Evolutionary conservation across 2,888 invertebrate species (phyloP).

Genomic region (Athripsodes cinereus): DNA sequence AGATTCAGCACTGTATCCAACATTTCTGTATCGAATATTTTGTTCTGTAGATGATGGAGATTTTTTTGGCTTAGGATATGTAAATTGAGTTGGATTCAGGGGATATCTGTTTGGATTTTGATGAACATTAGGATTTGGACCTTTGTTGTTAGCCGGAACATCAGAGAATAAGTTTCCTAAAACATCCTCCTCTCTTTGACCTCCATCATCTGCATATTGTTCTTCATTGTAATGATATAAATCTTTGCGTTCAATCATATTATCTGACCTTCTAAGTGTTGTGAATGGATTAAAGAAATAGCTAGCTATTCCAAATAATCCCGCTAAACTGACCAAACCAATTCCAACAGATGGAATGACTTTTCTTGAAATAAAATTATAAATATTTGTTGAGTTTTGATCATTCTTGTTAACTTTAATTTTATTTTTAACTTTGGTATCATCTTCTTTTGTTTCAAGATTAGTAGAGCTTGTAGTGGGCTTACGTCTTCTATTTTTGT

Average conservation of each 20-base stretch:
- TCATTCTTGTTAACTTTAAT: conserved; percentile 48
- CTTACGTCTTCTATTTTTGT: conserved; percentile 55
- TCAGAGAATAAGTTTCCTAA: conserved; percentile 69
- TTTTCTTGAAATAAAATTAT: conserved; percentile 71
- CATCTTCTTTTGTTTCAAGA: conserved; percentile 25
- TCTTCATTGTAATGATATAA: conserved; percentile 64
- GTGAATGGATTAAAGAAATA: conserved; percentile 72
- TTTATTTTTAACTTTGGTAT: conserved; percentile 48
- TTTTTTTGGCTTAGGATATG: conserved; percentile 35
- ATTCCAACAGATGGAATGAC: conserved; percentile 78
- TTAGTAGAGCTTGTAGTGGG: conserved; percentile 38
- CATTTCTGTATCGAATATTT: conserved; percentile 45
- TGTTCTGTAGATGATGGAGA: conserved; percentile 36
- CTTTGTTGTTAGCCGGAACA: conserved; percentile 45
- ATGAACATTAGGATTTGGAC: conserved; percentile 38
- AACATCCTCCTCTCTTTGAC: conserved; percentile 71
- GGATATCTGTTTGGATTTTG: conserved; percentile 30
- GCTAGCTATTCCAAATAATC: conserved; percentile 68
- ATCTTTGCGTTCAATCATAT: conserved; percentile 55
- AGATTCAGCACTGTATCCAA: conserved; percentile 38
- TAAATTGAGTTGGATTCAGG: conserved; percentile 33
- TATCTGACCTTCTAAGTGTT: conserved; percentile 59
- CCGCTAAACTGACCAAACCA: conserved; percentile 66
- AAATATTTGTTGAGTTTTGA: conserved; percentile 66
- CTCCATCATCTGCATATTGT: conserved; percentile 60